Percentiles rank a stretch among this genome's conserved stretches.
Evolutionary conservation across 2,888 invertebrate genomes (phyloP).

Genomic region (Bugulina stolonifera): DNA sequence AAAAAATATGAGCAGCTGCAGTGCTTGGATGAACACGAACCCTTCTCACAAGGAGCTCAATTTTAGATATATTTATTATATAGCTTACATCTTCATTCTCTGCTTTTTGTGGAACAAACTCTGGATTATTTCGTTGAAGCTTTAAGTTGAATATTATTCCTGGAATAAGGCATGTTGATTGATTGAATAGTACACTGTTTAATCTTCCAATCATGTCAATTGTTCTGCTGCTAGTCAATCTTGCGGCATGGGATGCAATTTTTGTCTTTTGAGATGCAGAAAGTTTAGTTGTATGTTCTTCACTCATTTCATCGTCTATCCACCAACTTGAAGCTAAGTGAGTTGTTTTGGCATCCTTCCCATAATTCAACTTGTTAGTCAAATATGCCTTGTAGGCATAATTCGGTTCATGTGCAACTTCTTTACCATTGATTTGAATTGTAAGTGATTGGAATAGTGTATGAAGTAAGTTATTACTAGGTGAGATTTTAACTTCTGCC

Average conservation of each 20-base stretch:
- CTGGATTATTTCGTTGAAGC: background rate
- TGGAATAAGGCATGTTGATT: background rate
- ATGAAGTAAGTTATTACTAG: background rate
- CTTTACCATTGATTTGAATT: background rate
- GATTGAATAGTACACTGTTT: background rate
- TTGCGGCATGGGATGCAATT: background rate
- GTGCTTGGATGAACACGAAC: too few relatives aligned
- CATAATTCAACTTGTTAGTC: background rate
- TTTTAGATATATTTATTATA: too few relatives aligned
- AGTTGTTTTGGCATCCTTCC: background rate
- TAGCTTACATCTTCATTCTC: too few relatives aligned
- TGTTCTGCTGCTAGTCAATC: background rate
- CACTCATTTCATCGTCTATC: background rate
- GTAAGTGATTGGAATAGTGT: background rate
- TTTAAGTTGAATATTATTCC: background rate
- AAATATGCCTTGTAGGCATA: background rate
- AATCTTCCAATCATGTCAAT: background rate
- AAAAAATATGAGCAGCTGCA: too few relatives aligned
- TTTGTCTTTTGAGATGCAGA: background rate
- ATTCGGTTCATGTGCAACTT: background rate
- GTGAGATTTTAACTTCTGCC: background rate
- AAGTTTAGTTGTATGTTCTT: background rate
- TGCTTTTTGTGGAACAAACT: too few relatives aligned
- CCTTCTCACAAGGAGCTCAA: too few relatives aligned
- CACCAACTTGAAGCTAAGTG: background rate